Base-by-base conservation (phyloP, 2,113 vertebrate species). In the Chionis minor region DNA sequence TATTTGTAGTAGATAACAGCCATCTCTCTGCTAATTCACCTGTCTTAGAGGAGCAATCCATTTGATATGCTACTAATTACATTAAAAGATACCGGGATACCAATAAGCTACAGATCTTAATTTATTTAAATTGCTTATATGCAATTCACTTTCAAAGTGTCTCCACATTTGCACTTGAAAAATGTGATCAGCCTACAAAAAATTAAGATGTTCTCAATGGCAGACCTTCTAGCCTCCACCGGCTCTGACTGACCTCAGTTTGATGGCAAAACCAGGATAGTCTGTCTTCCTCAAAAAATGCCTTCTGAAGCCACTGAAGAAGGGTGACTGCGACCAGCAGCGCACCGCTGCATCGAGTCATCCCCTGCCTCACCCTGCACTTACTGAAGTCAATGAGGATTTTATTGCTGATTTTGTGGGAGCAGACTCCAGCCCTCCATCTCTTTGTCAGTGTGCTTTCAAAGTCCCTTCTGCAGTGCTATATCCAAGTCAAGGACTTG, bases 51-150 rank as follows among this genome's bases (percentile, higher is more conserved):
- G 38, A 70, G 23, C 72, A 52, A 87, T 71, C 42, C 44, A 47
- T 83, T 87, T 72, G 67, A 78, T 94, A 77, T 24, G 58, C 55
- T 77, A 20, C 88, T 95, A 93, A 96, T 95, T 86, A 45, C 58
- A 47, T 69, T 49, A 55, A 92, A 90, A 93, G 79, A 70, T 47
- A 77, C 86, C 47, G 17, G 7, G 45, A 56, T 63, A 58, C 75
- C 49, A 61, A 9, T 15, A 58, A 90, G 56, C 24, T 69, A 44
- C 67, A 73, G 51, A 30, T 91, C 63, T 75, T 92, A 79, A 88
- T 96, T 94, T 88, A 96, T 88, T 90, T 71, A 91, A 94, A 90
- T 87, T 84, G 26, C 52, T 88, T 61, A 66, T 56, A 75, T 67
- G 78, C 61, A 81, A 67, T 72, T 90, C 15, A 55, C 59, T 95